These are phyloP conservation scores for Andrena hattorfiana DNA, from an alignment of 2,888 invertebrate species.

Conservation along the genomic window DNA sequence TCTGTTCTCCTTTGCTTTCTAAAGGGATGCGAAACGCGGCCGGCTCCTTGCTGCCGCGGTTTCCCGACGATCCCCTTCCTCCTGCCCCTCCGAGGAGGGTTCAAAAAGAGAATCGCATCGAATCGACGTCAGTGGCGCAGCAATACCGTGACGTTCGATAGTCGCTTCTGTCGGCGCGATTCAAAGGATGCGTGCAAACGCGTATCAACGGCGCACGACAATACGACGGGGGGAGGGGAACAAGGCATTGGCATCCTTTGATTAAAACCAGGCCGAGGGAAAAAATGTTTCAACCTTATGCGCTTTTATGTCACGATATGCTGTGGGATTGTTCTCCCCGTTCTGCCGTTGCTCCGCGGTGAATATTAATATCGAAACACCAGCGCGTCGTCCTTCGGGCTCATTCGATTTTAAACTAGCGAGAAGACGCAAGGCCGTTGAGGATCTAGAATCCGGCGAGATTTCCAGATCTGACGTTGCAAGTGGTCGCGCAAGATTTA, in stretches of 20 bases:
- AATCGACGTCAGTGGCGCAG: slow-evolving; percentile 51
- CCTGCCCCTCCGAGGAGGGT: slow-evolving; percentile 5
- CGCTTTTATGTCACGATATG: slow-evolving; percentile 42
- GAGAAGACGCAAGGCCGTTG: background rate
- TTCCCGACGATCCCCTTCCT: slow-evolving; percentile 32
- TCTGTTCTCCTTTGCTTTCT: slow-evolving; percentile 7
- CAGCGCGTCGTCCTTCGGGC: background rate
- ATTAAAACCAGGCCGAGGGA: slow-evolving; percentile 46
- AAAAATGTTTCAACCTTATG: slow-evolving; percentile 45
- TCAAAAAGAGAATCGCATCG: slow-evolving; percentile 62
- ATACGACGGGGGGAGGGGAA: slow-evolving; percentile 12
- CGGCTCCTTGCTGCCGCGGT: slow-evolving; percentile 38
- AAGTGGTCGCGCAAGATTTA: too few species aligned
- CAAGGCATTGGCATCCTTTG: slow-evolving; percentile 42
- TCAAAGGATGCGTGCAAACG: slow-evolving; percentile 56
- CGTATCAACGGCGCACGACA: slow-evolving; percentile 44
- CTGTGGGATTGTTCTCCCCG: background rate
- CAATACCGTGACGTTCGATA: slow-evolving; percentile 63
- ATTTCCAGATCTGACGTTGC: too few species aligned
- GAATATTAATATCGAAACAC: slow-evolving; percentile 24
- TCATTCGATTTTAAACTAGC: slow-evolving; percentile 7
- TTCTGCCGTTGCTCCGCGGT: slow-evolving; percentile 3
- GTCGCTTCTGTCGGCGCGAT: slow-evolving; percentile 58
- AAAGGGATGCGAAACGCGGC: slow-evolving; percentile 25
- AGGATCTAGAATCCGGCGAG: too few species aligned